Evolutionary conservation across 2,113 vertebrate species (phyloP).

Genomic region (Zosterops lateralis): DNA sequence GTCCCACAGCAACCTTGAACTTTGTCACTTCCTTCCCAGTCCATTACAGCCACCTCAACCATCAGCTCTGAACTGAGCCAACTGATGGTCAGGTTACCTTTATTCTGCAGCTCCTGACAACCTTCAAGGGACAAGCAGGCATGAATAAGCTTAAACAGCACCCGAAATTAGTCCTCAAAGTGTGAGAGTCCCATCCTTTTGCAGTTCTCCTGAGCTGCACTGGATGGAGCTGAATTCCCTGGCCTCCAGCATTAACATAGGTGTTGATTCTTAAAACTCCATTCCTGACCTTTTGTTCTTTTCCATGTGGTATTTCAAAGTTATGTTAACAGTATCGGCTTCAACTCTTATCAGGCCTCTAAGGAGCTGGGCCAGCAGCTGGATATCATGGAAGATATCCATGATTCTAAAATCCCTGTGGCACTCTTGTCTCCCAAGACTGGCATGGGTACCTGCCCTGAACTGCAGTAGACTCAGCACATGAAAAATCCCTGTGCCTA

Average conservation of each 20-base stretch:
- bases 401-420: neutral
- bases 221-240: neutral
- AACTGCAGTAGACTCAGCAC: neutral
- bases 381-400: neutral
- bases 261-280: rapidly evolving
- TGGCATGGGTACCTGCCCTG: neutral
- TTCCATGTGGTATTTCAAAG: neutral
- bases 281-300: neutral
- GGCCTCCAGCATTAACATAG: rapidly evolving
- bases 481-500: neutral
- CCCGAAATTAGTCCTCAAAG: neutral
- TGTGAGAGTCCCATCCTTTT: neutral
- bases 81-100: neutral
- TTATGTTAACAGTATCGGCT: neutral
- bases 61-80: neutral
- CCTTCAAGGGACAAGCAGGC: neutral
- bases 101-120: neutral
- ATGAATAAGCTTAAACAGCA: neutral
- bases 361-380: neutral
- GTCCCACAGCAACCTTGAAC: rapidly evolving
- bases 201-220: neutral
- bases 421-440: neutral
- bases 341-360: neutral
- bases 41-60: neutral
- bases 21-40: neutral